Evolutionary conservation across 2,888 invertebrate species (phyloP).

Genomic region (Panopea generosa): DNA sequence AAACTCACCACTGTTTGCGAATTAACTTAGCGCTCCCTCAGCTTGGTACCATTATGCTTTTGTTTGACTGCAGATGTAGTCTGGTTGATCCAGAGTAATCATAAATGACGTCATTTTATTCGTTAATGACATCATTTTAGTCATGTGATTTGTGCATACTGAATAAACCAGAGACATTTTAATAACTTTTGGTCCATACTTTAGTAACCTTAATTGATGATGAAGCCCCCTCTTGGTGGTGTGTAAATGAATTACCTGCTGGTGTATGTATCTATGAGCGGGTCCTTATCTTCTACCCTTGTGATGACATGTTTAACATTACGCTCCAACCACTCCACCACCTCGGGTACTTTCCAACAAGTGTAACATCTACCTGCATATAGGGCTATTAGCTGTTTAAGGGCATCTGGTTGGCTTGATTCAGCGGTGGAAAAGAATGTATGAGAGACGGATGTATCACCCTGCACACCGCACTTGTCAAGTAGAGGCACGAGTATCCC

Average conservation of each 20-base stretch:
- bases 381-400: constrained; percentile 90
- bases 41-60: too few species aligned
- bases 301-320: constrained; percentile 89
- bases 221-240: too few species aligned
- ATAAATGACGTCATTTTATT: too few species aligned
- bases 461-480: constrained; percentile 91
- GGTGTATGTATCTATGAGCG: constrained; percentile 88
- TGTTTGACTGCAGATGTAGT: too few species aligned
- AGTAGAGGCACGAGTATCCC: constrained; percentile 90
- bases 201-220: too few species aligned
- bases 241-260: constrained; percentile 87
- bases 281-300: constrained; percentile 89
- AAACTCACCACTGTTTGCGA: too few species aligned
- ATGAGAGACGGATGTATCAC: constrained; percentile 89
- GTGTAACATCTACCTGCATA: constrained; percentile 91
- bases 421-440: constrained; percentile 85
- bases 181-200: too few species aligned
- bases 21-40: too few species aligned
- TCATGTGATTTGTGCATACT: too few species aligned
- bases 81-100: too few species aligned
- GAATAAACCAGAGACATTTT: too few species aligned
- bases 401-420: constrained; percentile 87
- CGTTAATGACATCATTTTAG: too few species aligned
- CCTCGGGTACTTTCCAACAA: constrained; percentile 92
- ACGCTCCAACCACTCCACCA: constrained; percentile 91